These are phyloP conservation scores for Machimus rusticus DNA, from an alignment of 2,888 invertebrate species.

Conservation along the genomic window DNA sequence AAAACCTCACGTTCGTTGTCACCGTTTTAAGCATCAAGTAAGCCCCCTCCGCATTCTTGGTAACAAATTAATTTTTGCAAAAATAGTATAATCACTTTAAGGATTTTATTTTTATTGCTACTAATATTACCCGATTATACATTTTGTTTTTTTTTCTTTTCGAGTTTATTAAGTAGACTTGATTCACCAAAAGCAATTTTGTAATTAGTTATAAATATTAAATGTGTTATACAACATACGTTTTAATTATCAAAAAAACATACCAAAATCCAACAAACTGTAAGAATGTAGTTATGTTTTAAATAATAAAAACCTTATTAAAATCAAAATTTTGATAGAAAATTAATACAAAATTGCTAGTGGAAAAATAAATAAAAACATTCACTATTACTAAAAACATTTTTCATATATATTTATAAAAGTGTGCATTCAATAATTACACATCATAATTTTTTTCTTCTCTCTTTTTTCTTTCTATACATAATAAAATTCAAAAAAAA, in stretches of 20 bases:
- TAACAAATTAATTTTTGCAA: not conserved
- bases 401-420: not conserved
- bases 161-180: not conserved
- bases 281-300: too few species aligned
- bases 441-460: constrained; percentile 24
- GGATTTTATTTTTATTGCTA: not conserved
- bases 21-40: constrained; percentile 22
- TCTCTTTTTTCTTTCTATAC: constrained; percentile 39
- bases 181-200: not conserved
- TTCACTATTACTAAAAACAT: not conserved
- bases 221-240: too few species aligned
- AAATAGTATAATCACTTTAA: not conserved
- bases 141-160: not conserved
- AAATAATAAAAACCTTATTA: too few species aligned
- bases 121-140: not conserved
- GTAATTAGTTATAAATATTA: not conserved
- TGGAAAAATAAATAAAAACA: not conserved
- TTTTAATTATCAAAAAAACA: not conserved
- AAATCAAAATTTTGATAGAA: too few species aligned
- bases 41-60: constrained; percentile 32
- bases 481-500: not conserved
- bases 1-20: not conserved
- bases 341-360: not conserved
- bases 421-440: not conserved
- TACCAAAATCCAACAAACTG: not conserved